Base-by-base conservation (phyloP, 2,888 invertebrate genomes). In the Pheosia tremula region DNA sequence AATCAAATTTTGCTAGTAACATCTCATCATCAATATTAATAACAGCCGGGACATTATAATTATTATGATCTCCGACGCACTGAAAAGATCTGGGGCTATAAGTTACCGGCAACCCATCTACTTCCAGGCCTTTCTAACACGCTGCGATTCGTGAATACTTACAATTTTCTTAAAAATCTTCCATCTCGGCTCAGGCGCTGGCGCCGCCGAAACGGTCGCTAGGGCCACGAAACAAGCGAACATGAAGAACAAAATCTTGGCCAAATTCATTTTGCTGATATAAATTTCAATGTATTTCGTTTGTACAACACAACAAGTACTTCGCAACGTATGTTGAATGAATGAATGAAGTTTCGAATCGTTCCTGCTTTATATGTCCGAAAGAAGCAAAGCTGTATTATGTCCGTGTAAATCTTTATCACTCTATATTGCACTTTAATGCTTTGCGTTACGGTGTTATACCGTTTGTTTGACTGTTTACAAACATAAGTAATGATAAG, bases 91-190 rank as follows among this genome's bases (percentile, higher is more conserved):
- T 24, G 24, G 24, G 24, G 24, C 24, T 24, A 24, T 24, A 24
- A 24, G 0, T 24, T 24, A 24, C 24, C 43, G 9, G 43, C 9
- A 8, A 9, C 43, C 43, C 43, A 43, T 43, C 43, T 10, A 53
- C 2, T 47, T 47, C 47, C 9, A 47, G n/a, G 47, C 47, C 47
- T 8, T 11, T n/a, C 3, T 9, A 1, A 43, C 43, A 43, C 2
- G 43, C 43, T 10, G 9, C 10, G 43, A 9, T 43, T 10, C 8
- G 43, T 43, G 24, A 24, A 1, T 9, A 75, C 75, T 75, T 74
- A 84, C 84, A 59, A 84, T 65, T 77, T 84, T 84, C 62, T 84
- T 82, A 49, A 82, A 83, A 0, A 77, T 68, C 66, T 85, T 84
- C 85, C 85, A 84, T 39, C 66, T 78, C 0, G 84, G 84, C 45